A percentile compares a stretch with the other conserved stretches of the same genome.
Conservation (phyloP, 2,888 invertebrate genomes). For the Sphaeridia pumilis region DNA sequence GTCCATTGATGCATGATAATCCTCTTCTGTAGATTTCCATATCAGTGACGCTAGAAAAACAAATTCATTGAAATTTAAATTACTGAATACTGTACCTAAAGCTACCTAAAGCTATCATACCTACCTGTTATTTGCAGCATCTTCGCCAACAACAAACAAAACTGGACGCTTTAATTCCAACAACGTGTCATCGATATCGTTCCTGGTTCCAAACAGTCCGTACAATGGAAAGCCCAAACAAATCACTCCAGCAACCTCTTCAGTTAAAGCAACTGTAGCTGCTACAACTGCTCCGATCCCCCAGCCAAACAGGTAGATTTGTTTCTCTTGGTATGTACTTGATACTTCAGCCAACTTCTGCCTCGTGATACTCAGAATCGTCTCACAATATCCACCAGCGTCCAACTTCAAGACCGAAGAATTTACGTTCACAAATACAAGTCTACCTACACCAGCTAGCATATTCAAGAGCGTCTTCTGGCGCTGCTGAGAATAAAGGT, state of each 20-base stretch:
- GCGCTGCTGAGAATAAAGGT: conserved; percentile 10
- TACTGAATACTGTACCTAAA: neutral
- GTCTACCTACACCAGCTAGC: conserved; percentile 28
- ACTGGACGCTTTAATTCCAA: conserved; percentile 60
- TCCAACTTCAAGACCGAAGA: conserved; percentile 29
- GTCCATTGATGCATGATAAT: conserved; percentile 58
- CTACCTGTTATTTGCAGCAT: conserved; percentile 51
- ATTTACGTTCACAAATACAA: conserved; percentile 13
- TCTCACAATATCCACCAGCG: conserved; percentile 40
- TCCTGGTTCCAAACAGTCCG: conserved; percentile 59
- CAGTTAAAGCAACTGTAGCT: conserved; percentile 42
- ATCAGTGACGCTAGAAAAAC: conserved; percentile 51
- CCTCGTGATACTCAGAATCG: conserved; percentile 53
- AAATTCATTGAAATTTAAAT: neutral
- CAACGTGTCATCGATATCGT: conserved; percentile 62
- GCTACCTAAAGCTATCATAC: conserved; percentile 22
- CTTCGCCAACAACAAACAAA: conserved; percentile 67
- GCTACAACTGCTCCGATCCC: conserved; percentile 64
- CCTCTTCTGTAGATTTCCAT: conserved; percentile 63
- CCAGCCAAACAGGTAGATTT: conserved; percentile 64
- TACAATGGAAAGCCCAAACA: conserved; percentile 66
- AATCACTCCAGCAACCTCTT: conserved; percentile 54
- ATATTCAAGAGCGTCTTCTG: conserved; percentile 21
- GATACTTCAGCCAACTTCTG: conserved; percentile 60
- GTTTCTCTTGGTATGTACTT: conserved; percentile 53